Conservation (phyloP, 2,797 vertebrate genomes). For the Craterocephalus amniculus region DNA sequence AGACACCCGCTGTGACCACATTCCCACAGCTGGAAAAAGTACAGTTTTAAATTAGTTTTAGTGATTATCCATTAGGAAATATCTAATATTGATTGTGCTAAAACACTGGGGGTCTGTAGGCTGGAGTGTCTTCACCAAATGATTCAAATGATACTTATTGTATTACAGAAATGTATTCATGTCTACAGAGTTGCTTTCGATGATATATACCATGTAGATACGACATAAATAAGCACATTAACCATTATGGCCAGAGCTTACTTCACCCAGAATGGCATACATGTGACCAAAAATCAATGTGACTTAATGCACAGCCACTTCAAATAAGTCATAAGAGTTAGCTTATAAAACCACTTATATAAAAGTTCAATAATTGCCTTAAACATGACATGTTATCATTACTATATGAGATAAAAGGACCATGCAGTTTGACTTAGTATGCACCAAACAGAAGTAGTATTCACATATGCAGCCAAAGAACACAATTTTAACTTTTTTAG, state of each 20-base stretch:
- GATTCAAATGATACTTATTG: conserved; percentile 22
- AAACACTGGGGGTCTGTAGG: conserved; percentile 31
- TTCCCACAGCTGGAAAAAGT: conserved; percentile 8
- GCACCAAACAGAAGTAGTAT: conserved; percentile 46
- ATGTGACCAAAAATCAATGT: conserved; percentile 46
- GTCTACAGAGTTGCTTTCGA: conserved; percentile 25
- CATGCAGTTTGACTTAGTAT: conserved; percentile 67
- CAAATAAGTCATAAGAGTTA: conserved; percentile 30
- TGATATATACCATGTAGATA: conserved; percentile 26
- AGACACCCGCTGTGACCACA: neutral
- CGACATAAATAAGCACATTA: conserved; percentile 41
- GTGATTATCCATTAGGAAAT: conserved; percentile 40
- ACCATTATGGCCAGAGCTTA: conserved; percentile 28
- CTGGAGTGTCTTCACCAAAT: conserved; percentile 21
- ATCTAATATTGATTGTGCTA: conserved; percentile 64
- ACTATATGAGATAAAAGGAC: conserved; percentile 50
- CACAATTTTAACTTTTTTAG: conserved; percentile 34
- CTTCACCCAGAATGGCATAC: conserved; percentile 32
- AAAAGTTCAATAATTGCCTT: conserved; percentile 62
- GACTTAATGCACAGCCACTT: conserved; percentile 37
- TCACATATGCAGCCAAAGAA: conserved; percentile 48
- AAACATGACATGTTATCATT: conserved; percentile 46
- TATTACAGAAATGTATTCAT: neutral
- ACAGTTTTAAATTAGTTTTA: conserved; percentile 11
- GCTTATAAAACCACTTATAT: conserved; percentile 68